phyloP scores from a whole-genome alignment of 2,797 vertebrate species.

The Hyperoplus immaculatus region DNA sequence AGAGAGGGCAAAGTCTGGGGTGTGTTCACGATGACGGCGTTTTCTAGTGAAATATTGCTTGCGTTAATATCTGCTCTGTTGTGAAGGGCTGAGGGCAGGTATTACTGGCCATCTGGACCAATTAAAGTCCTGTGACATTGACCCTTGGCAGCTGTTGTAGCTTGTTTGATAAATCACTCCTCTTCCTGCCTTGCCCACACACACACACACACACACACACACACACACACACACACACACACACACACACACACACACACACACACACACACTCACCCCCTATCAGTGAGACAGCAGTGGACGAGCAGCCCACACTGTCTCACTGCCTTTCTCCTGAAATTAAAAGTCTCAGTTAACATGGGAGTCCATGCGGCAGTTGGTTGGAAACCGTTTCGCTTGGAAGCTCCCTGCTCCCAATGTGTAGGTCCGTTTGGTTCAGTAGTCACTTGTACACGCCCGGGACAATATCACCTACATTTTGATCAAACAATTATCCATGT shows the following conservation, averaged over 20 bases:
- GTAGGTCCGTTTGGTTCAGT: too few species aligned
- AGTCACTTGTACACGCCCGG: too few species aligned
- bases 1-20: neutral
- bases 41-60: slow-evolving; percentile 34
- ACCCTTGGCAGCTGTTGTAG: slow-evolving; percentile 71
- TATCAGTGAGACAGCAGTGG: slow-evolving; percentile 76
- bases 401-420: too few species aligned
- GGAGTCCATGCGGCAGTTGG: too few species aligned
- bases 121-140: slow-evolving; percentile 69
- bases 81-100: slow-evolving; percentile 61
- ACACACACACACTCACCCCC: too few species aligned
- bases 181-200: slow-evolving; percentile 40
- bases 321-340: too few species aligned
- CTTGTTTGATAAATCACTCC: slow-evolving; percentile 68
- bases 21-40: slow-evolving; percentile 14
- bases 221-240: slow-evolving; percentile 2
- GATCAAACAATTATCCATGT: too few species aligned
- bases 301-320: slow-evolving; percentile 72
- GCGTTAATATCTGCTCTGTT: neutral
- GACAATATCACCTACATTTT: too few species aligned
- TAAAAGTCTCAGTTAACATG: too few species aligned
- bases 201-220: slow-evolving; percentile 50
- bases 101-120: slow-evolving; percentile 68
- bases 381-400: too few species aligned
- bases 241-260: too few species aligned